A percentile compares a stretch with the other conserved stretches of the same genome.
Evolutionary conservation across 2,888 invertebrate species (phyloP).

Genomic region (Abscondita cerata): DNA sequence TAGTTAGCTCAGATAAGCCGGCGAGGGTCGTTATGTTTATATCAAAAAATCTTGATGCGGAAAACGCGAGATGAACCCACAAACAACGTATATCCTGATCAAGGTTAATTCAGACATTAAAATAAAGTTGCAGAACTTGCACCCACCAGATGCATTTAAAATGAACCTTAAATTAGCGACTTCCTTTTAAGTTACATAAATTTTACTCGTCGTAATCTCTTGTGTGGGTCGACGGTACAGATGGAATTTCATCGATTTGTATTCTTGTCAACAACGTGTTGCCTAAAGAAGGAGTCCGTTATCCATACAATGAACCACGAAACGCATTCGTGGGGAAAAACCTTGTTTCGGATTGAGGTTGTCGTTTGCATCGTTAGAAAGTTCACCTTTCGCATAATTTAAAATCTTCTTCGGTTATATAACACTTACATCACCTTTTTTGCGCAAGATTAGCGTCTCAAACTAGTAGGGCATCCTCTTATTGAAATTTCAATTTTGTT

Average conservation of each 20-base stretch:
- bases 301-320: background rate
- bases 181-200: background rate
- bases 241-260: background rate
- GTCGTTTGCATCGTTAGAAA: too few relatives aligned
- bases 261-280: background rate
- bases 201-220: background rate
- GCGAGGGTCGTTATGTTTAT: too few relatives aligned
- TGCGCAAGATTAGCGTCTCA: too few relatives aligned
- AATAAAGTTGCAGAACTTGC: background rate
- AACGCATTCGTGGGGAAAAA: conserved; percentile 1
- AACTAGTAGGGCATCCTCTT: too few relatives aligned
- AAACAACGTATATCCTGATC: conserved; percentile 1
- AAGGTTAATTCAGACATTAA: background rate
- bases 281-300: conserved; percentile 4
- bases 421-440: too few relatives aligned
- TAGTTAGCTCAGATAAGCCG: too few relatives aligned
- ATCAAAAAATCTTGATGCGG: too few relatives aligned
- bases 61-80: too few relatives aligned
- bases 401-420: too few relatives aligned
- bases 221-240: background rate
- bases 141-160: conserved; percentile 1
- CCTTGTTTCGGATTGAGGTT: too few relatives aligned
- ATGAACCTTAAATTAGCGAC: background rate
- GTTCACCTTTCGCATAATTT: too few relatives aligned
- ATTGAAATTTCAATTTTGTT: too few relatives aligned